Evolutionary conservation across 2,888 invertebrate genomes (phyloP), one percentile per base, ranked within the genome.

Genomic region (Tholera decimalis): DNA sequence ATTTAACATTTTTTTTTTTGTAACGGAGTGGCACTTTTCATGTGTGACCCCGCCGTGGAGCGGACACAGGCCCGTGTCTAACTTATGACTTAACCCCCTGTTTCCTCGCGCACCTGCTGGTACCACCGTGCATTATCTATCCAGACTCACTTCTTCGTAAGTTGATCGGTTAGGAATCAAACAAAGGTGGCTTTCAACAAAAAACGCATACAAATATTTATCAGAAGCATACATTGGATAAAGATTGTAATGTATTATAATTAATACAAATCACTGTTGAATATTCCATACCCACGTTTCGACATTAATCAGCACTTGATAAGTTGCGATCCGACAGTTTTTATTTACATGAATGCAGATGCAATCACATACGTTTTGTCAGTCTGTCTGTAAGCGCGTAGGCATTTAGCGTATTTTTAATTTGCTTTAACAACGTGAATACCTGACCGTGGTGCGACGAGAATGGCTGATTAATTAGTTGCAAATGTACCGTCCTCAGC

Each of bases 331-430:
- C 56, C 39, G 60, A 66, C 77, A 64, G 68, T 64, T 71, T 77
- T 66, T 80, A 67, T 80, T 66, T 56, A 64, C 59, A 71, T 59
- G n/a, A 67, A 79, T 77, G 49, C 66, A 75, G 77, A 83, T 77
- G 71, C 67, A 71, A 79, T 77, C 78, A 67, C 80, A 83, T 82
- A 80, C 62, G 78, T 83, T 59, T 79, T 59, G 77, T 68, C 72
- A 58, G 77, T 68, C 68, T 62, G 67, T 74, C 60, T 60, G 56
- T 55, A 49, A 49, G 53, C 71, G 73, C 59, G 75, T 67, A 78
- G 67, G 62, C 73, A 75, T 80, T 86, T 79, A 80, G 26, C 62
- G 79, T 83, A 77, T 79, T 86, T 83, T 87, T 85, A 85, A 85
- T 87, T 85, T 79, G 71, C 66, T 80, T 56, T 53, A 71, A 61